phyloP scores from a whole-genome alignment of 2,888 invertebrate genomes.

The Platerodrilus igneus region DNA sequence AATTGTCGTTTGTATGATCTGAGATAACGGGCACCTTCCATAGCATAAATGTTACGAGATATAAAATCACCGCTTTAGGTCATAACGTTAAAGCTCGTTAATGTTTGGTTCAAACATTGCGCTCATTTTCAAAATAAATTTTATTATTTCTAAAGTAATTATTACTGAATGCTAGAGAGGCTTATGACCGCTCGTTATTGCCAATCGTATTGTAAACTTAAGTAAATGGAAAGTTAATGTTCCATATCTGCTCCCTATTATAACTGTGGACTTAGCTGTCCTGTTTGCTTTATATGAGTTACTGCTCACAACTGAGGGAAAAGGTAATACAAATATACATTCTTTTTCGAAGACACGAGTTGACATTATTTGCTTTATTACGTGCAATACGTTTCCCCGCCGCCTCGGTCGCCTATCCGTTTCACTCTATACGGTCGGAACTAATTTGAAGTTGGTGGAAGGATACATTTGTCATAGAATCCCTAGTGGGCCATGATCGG shows the following conservation, averaged over 20 bases:
- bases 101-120: too few species aligned
- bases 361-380: conserved; percentile 45
- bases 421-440: conserved; percentile 44
- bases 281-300: conserved; percentile 25
- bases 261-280: conserved; percentile 21
- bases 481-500: conserved; percentile 51
- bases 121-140: too few species aligned
- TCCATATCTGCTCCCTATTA: conserved; percentile 20
- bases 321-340: conserved; percentile 28
- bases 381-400: conserved; percentile 40
- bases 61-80: too few species aligned
- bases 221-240: conserved; percentile 20
- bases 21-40: too few species aligned
- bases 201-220: too few species aligned
- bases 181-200: too few species aligned
- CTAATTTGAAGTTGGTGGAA: conserved; percentile 52
- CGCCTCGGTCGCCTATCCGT: conserved; percentile 28
- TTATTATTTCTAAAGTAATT: too few species aligned
- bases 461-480: conserved; percentile 52
- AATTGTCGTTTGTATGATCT: too few species aligned
- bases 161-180: too few species aligned
- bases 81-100: too few species aligned
- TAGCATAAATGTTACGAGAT: too few species aligned
- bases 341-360: conserved; percentile 35
- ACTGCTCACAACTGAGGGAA: conserved; percentile 25